A percentile compares a stretch with the other conserved stretches of the same genome.
Evolutionary conservation across 1,140 invertebrate species (phyloP).

Genomic region (Thaumatotibia leucotreta): DNA sequence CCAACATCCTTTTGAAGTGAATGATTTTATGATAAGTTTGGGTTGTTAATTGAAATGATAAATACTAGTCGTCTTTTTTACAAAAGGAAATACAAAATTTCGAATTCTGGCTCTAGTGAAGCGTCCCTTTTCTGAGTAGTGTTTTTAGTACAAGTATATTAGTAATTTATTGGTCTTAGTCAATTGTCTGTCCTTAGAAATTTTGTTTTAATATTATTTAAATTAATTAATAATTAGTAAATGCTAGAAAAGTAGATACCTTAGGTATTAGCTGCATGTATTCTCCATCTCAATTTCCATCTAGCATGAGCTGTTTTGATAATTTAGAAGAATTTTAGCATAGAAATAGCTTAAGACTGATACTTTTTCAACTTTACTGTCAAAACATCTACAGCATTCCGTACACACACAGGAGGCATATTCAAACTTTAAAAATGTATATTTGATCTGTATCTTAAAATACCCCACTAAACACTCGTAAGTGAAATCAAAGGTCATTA

Average conservation of each 20-base stretch:
- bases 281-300: conserved; percentile 6
- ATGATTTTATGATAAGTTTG: background rate
- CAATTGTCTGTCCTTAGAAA: background rate
- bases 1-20: too few species aligned
- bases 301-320: conserved; percentile 1
- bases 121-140: background rate
- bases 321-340: background rate
- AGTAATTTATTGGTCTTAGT: too few species aligned
- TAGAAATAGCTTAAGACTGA: background rate
- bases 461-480: too few species aligned
- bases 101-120: background rate
- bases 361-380: background rate
- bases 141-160: too few species aligned
- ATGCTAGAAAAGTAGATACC: background rate
- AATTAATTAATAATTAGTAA: background rate
- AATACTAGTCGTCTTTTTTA: background rate
- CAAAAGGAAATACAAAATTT: background rate
- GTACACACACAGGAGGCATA: background rate
- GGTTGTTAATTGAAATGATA: background rate
- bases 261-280: background rate
- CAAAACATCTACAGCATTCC: background rate
- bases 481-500: too few species aligned
- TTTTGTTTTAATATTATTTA: too few species aligned
- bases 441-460: too few species aligned
- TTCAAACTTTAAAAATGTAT: too few species aligned